Percentiles rank a stretch among this genome's conserved stretches.
These are phyloP conservation scores for Malacoraja senta DNA, from an alignment of 2,797 vertebrate genomes.

Conservation along the genomic window DNA sequence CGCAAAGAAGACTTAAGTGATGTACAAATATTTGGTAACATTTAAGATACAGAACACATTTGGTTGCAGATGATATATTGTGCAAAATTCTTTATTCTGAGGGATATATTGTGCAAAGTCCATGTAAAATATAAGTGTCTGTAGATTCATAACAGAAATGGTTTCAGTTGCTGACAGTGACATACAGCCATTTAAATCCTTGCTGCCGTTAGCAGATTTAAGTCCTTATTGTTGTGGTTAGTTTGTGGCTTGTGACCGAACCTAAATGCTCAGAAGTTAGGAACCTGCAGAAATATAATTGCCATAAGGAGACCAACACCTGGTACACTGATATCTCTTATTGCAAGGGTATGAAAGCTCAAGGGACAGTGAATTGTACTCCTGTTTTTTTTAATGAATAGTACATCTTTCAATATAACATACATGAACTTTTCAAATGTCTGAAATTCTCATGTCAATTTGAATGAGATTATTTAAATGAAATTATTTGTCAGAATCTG, in stretches of 20 bases:
- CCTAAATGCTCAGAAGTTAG: background rate
- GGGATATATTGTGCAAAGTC: background rate
- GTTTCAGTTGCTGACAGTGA: background rate
- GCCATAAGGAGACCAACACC: background rate
- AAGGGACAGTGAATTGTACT: background rate
- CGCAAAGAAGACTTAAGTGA: background rate
- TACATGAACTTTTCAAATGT: background rate
- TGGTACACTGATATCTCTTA: background rate
- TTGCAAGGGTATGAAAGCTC: background rate
- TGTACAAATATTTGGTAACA: conserved; percentile 4
- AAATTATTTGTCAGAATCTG: background rate
- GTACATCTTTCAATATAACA: background rate
- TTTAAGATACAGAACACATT: conserved; percentile 18
- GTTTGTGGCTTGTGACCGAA: conserved; percentile 1
- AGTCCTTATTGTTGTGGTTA: background rate
- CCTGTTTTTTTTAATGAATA: background rate
- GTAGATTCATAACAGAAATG: conserved; percentile 15
- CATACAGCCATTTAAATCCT: background rate
- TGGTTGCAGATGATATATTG: conserved; percentile 19
- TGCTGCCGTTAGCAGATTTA: background rate
- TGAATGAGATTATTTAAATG: background rate
- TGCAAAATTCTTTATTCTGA: background rate
- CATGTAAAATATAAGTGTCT: conserved; percentile 10
- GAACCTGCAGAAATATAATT: background rate
- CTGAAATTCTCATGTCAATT: background rate